Percentiles rank a stretch among this genome's conserved stretches.
Evolutionary conservation across 2,888 invertebrate genomes (phyloP).

Genomic region (Leucoma salicis): DNA sequence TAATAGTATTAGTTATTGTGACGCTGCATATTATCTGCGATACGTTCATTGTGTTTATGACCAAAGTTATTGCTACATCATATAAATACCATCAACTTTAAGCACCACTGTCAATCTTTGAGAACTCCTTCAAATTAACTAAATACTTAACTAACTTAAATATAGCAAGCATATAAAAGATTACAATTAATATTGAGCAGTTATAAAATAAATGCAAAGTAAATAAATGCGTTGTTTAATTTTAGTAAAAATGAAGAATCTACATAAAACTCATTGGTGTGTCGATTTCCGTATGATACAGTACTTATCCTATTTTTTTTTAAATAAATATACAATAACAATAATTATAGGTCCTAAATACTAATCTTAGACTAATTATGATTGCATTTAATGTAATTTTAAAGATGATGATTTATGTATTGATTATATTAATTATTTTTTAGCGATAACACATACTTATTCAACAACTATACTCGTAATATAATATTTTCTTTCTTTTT

Average conservation of each 20-base stretch:
- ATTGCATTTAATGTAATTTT: constrained; percentile 5
- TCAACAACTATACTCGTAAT: too few relatives aligned
- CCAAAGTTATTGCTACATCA: background rate
- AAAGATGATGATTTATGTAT: background rate
- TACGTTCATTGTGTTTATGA: too few relatives aligned
- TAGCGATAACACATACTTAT: too few relatives aligned
- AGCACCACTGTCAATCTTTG: constrained; percentile 32
- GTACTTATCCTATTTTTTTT: constrained; percentile 18
- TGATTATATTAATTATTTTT: background rate
- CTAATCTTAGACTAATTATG: constrained; percentile 8
- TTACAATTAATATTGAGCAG: constrained; percentile 61
- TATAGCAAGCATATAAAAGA: constrained; percentile 34
- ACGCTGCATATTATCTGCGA: too few relatives aligned
- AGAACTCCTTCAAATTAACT: constrained; percentile 37
- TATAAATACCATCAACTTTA: background rate
- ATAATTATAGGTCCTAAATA: constrained; percentile 5
- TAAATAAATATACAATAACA: constrained; percentile 24
- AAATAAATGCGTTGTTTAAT: constrained; percentile 53
- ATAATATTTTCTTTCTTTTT: too few relatives aligned
- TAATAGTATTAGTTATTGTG: too few relatives aligned
- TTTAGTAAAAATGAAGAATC: constrained; percentile 36
- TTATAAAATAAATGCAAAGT: constrained; percentile 51
- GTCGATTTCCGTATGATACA: constrained; percentile 30
- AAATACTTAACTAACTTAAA: constrained; percentile 31
- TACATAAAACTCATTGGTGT: constrained; percentile 69